Conservation (phyloP, 2,113 vertebrate genomes). For the Poeciliopsis retropinna region DNA sequence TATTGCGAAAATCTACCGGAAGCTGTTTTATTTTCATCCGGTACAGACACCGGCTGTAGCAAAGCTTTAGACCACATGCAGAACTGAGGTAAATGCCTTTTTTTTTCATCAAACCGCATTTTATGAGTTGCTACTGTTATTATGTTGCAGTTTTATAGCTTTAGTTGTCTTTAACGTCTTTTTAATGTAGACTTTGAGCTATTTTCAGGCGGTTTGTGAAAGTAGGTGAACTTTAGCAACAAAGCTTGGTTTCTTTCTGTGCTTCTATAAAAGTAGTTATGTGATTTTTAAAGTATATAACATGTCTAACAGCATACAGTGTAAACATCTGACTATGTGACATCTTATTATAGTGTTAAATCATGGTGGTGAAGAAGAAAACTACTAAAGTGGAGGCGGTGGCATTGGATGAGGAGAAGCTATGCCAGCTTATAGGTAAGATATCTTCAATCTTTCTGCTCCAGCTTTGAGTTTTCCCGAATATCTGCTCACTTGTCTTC, state of each 20-base stretch:
- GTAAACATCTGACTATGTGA: too few species aligned
- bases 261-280: not conserved
- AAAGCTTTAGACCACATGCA: conserved; percentile 17
- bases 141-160: not conserved
- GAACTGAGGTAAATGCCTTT: not conserved
- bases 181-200: too few species aligned
- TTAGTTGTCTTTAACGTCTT: too few species aligned
- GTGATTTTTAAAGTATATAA: too few species aligned
- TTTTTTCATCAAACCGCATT: not conserved
- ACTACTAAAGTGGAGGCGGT: conserved; percentile 84
- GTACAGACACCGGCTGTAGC: conserved; percentile 7
- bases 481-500: not conserved
- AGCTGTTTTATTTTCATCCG: not conserved
- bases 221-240: too few species aligned
- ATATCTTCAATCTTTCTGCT: not conserved
- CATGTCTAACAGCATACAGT: too few species aligned
- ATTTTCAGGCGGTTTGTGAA: too few species aligned
- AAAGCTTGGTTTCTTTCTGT: too few species aligned
- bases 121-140: too few species aligned
- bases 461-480: not conserved
- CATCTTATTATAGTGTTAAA: conserved; percentile 16
- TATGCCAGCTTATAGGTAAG: conserved; percentile 84
- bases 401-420: conserved; percentile 77
- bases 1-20: conserved; percentile 37
- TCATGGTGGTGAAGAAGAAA: conserved; percentile 95